Conservation (phyloP, 2,888 invertebrate genomes). For the Hyles lineata region DNA sequence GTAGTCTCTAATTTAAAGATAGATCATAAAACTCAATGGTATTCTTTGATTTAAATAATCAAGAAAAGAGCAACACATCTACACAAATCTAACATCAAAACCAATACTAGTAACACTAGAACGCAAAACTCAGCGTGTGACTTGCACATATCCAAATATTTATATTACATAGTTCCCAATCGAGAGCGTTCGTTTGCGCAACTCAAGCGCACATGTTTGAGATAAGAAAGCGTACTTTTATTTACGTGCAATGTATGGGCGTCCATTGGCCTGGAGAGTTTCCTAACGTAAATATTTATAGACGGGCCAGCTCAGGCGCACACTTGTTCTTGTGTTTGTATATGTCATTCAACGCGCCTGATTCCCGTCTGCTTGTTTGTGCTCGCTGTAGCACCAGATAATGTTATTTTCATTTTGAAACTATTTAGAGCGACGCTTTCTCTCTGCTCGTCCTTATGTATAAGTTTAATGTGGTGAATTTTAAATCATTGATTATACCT, state of each 20-base stretch:
- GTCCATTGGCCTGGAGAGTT: constrained; percentile 81
- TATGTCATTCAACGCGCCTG: constrained; percentile 78
- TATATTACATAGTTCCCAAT: constrained; percentile 19
- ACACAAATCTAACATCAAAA: neutral
- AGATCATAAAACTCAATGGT: too few species aligned
- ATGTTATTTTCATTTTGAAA: constrained; percentile 61
- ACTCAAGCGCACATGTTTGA: constrained; percentile 69
- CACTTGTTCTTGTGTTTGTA: constrained; percentile 82
- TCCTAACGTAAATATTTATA: constrained; percentile 84
- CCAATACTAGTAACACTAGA: neutral
- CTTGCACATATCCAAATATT: constrained; percentile 20
- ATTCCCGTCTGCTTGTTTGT: constrained; percentile 57
- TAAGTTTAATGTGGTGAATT: neutral
- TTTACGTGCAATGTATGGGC: constrained; percentile 73
- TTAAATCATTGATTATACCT: neutral
- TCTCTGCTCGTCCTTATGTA: constrained; percentile 34
- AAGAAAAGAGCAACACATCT: too few species aligned
- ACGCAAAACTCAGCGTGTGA: constrained; percentile 2
- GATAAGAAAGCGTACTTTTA: constrained; percentile 82
- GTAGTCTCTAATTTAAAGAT: too few species aligned
- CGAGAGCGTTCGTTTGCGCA: constrained; percentile 68
- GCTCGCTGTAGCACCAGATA: constrained; percentile 46
- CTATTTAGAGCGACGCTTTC: constrained; percentile 52
- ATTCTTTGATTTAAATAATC: too few species aligned
- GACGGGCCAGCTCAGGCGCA: constrained; percentile 64